Evolutionary conservation across 2,888 invertebrate genomes (phyloP), one percentile per base, ranked within the genome.

Genomic region (Toxonevra muliebris): DNA sequence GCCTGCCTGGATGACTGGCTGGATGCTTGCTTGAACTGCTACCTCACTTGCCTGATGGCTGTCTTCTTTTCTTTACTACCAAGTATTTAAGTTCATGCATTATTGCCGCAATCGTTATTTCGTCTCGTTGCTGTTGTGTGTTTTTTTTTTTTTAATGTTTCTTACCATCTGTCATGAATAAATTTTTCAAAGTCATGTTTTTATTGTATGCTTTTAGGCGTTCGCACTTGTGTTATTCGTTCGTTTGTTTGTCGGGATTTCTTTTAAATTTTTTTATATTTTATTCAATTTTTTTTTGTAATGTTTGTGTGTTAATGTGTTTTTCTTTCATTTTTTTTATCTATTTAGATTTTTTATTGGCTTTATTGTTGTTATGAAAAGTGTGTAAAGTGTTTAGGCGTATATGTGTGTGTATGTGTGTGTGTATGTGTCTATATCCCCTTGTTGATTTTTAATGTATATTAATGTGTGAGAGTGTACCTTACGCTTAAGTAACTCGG

Each of bases 311-410:
- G 48, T 48, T n/a, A 48, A 48, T 48, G 10, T 13, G 48, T 48
- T 13, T 3, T 13, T 15, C 13, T 15, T 48, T 48, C 48, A n/a
- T 15, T 13, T 15, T 48, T 45, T 15, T 10, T 15, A 48, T 48
- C 8, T 48, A 15, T 15, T 48, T n/a, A 48, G 48, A 48, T 48
- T 48, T 30, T 48, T 48, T 48, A 48, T 48, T 48, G 48, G 48
- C 15, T 12, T 48, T 48, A 48, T 7, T 48, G 48, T 48, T 48
- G 11, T 48, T 48, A 48, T 48, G 48, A 13, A 15, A 2, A 48
- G 48, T 48, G n/a, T 2, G 48, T 48, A 13, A 15, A 13, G 48
- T 48, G 48, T 13, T 13, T 15, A 48, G 48, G n/a, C 13, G n/a
- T n/a, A n/a, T n/a, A 48, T 48, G 48, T 48, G 13, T 30, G 30